phyloP scores from a whole-genome alignment of 2,113 vertebrate species.

The Tylochromis polylepis region DNA sequence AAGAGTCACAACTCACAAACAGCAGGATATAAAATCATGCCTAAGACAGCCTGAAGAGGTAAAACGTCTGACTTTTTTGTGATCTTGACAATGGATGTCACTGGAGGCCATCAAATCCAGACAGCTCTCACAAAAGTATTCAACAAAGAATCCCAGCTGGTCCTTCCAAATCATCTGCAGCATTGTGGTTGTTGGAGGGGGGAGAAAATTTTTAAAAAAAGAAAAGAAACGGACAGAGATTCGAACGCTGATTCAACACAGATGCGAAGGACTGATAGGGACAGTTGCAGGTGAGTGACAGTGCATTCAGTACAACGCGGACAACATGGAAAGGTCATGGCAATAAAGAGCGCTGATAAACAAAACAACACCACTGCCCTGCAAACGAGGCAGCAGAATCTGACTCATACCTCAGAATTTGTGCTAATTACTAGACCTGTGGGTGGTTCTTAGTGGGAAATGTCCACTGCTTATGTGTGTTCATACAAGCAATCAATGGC shows the following conservation, averaged over 20 bases:
- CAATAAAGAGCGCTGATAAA: background rate
- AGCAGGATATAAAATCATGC: slow-evolving; percentile 26
- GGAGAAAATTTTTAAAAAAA: rapidly evolving
- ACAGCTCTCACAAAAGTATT: slow-evolving; percentile 38
- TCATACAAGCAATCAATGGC: slow-evolving; percentile 63
- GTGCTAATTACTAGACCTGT: slow-evolving; percentile 47
- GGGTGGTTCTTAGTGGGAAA: slow-evolving; percentile 41
- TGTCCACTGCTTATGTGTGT: slow-evolving; percentile 55
- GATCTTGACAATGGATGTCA: slow-evolving; percentile 30
- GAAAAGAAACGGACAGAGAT: background rate
- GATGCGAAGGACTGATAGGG: slow-evolving; percentile 10
- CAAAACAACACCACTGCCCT: background rate
- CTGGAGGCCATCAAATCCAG: slow-evolving; percentile 23
- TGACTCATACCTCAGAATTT: slow-evolving; percentile 17
- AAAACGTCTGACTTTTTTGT: slow-evolving; percentile 36
- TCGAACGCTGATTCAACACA: slow-evolving; percentile 8
- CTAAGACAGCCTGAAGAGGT: slow-evolving; percentile 12
- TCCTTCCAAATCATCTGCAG: slow-evolving; percentile 1
- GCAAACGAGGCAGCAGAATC: slow-evolving; percentile 18
- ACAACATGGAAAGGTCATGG: slow-evolving; percentile 29
- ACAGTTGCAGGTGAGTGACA: background rate
- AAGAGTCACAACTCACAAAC: slow-evolving; percentile 39
- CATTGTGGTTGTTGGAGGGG: background rate
- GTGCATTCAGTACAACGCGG: background rate
- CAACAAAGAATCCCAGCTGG: background rate